Evolutionary conservation across 2,888 invertebrate genomes (phyloP).

Genomic region (Lepidochrysops patricia): DNA sequence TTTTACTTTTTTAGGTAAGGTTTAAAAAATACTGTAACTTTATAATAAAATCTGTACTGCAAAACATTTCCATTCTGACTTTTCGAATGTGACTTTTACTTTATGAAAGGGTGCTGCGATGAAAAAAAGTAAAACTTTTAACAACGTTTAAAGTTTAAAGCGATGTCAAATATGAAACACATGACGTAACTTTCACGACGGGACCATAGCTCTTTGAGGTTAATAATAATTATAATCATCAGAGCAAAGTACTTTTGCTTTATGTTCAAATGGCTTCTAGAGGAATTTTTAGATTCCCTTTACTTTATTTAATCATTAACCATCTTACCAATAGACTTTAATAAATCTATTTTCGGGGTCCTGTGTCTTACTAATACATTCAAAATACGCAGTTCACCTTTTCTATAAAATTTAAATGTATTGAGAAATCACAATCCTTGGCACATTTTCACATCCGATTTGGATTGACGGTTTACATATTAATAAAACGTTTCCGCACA

Average conservation of each 20-base stretch:
- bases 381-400: not conserved
- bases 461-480: not conserved
- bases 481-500: not conserved
- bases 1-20: too few relatives aligned
- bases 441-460: slow-evolving; percentile 7
- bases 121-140: not conserved
- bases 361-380: not conserved
- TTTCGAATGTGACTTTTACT: not conserved
- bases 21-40: too few relatives aligned
- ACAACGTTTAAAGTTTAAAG: too few relatives aligned
- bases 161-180: not conserved
- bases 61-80: not conserved
- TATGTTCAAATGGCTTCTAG: too few relatives aligned
- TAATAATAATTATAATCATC: too few relatives aligned
- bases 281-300: too few relatives aligned
- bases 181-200: too few relatives aligned
- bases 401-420: not conserved
- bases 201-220: too few relatives aligned
- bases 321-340: too few relatives aligned
- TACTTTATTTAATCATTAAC: too few relatives aligned
- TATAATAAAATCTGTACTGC: not conserved
- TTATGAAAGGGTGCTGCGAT: not conserved
- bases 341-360: not conserved
- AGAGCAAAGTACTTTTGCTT: too few relatives aligned
- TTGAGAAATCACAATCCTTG: slow-evolving; percentile 6